phyloP scores from a whole-genome alignment of 1,140 invertebrate species.

The Pseudobourletiella spinata region DNA sequence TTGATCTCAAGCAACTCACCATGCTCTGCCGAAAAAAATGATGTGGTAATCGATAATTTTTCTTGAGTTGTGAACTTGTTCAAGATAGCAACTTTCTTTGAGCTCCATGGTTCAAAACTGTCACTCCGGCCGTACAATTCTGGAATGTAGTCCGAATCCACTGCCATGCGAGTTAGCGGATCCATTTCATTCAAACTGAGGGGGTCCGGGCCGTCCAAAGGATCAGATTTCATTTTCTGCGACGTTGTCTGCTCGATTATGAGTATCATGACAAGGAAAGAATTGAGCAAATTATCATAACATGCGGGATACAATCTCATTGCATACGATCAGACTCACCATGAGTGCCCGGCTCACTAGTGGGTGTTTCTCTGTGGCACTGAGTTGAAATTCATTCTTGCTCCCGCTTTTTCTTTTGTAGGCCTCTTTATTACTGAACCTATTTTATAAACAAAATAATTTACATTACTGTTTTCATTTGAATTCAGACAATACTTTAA shows the following conservation, averaged over 20 bases:
- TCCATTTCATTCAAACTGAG: slow-evolving; percentile 45
- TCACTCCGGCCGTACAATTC: slow-evolving; percentile 38
- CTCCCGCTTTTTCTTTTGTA: slow-evolving; percentile 15
- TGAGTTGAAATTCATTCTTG: slow-evolving; percentile 3
- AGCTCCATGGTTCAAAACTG: slow-evolving; percentile 63
- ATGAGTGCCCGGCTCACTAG: too few relatives aligned
- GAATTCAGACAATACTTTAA: too few relatives aligned
- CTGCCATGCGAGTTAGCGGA: slow-evolving; percentile 54
- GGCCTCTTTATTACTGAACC: slow-evolving; percentile 6
- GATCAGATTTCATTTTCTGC: slow-evolving; percentile 5
- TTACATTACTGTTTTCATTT: too few relatives aligned
- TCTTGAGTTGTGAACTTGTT: slow-evolving; percentile 84
- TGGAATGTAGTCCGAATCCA: slow-evolving; percentile 40
- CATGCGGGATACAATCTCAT: too few relatives aligned
- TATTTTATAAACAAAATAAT: neutral
- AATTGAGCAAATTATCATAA: too few relatives aligned
- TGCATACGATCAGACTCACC: too few relatives aligned
- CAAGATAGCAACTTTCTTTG: slow-evolving; percentile 61
- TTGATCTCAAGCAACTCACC: slow-evolving; percentile 45
- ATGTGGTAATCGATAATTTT: slow-evolving; percentile 82
- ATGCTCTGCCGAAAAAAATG: slow-evolving; percentile 64
- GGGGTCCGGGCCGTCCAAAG: slow-evolving; percentile 20
- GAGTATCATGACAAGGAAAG: too few relatives aligned
- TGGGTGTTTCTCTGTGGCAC: slow-evolving; percentile 17
- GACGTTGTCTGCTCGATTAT: too few relatives aligned